Percentiles rank a stretch among this genome's conserved stretches.
phyloP scores from a whole-genome alignment of 2,797 vertebrate genomes.

The Mastacembelus armatus region DNA sequence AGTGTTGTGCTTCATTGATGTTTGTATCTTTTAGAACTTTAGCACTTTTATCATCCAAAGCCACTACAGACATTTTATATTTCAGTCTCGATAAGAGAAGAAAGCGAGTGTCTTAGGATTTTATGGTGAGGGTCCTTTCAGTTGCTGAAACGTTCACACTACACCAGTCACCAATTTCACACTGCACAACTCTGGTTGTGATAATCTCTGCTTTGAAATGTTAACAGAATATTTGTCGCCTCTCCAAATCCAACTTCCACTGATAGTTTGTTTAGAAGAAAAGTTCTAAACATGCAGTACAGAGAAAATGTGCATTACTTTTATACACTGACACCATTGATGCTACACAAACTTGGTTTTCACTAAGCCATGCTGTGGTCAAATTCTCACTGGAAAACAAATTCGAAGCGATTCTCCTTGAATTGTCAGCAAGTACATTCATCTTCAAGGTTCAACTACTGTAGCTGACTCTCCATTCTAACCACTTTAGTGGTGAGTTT shows the following conservation, averaged over 20 bases:
- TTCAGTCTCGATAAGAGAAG: slow-evolving; percentile 26
- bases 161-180: slow-evolving; percentile 66
- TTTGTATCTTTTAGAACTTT: slow-evolving; percentile 45
- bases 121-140: slow-evolving; percentile 49
- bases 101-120: slow-evolving; percentile 26
- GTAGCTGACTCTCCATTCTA: not conserved
- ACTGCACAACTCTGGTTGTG: slow-evolving; percentile 49
- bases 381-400: not conserved
- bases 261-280: slow-evolving; percentile 17
- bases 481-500: not conserved
- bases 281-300: slow-evolving; percentile 8
- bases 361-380: not conserved
- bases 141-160: slow-evolving; percentile 43
- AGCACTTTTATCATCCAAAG: slow-evolving; percentile 54
- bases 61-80: slow-evolving; percentile 50
- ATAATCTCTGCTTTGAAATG: slow-evolving; percentile 65
- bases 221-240: slow-evolving; percentile 53
- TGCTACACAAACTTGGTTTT: not conserved
- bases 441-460: slow-evolving; percentile 2
- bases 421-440: not conserved
- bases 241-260: slow-evolving; percentile 18
- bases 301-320: slow-evolving; percentile 10
- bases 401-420: not conserved
- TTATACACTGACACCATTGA: not conserved
- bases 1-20: slow-evolving; percentile 47